Base-by-base conservation (phyloP, 2,113 vertebrate species). In the Paradisaea rubra region DNA sequence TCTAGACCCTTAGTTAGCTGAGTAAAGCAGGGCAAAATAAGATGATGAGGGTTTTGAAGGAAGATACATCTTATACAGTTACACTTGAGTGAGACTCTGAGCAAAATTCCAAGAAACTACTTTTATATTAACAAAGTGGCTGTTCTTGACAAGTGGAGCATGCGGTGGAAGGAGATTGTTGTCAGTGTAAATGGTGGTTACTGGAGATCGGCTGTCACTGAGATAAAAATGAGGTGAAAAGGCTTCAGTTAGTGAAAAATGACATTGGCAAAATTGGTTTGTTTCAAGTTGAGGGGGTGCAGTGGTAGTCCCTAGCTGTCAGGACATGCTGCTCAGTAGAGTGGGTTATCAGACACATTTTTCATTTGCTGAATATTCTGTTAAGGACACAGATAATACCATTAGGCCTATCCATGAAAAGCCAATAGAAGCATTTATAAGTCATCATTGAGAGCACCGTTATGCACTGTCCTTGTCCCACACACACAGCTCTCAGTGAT, bases 131-230 rank as follows among this genome's bases (percentile, higher is more conserved):
- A 84, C 44, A 65, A 97, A 88, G 70, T 86, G 72, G 64, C 42
- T 86, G 28, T 21, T 66, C 66, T 81, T 97, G 96, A 96, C 94
- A 97, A 95, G 73, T 37, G 84, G 85, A 95, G 93, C 95, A 94
- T 95, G 93, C 85, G 91, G 88, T 83, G 94, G 95, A 97, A 97
- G 56, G 54, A 93, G 73, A 95, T 81, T 88, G 42, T 95, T 95
- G 89, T 96, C 87, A 97, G 33, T 50, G 68, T 89, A 96, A 96
- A 86, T 91, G 95, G 92, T 95, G 93, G 96, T 95, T 93, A 91
- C 84, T 89, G 84, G 68, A 92, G 84, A 92, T 83, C 45, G 33
- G 37, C 80, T 94, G 95, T 91, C 96, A 87, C 42, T 76, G 80
- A 91, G 73, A 95, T 28, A 94, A 96, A 97, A 94, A 95, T 74